Conservation (phyloP, 1,140 invertebrate species). For the Zaprionus tsacasi region DNA sequence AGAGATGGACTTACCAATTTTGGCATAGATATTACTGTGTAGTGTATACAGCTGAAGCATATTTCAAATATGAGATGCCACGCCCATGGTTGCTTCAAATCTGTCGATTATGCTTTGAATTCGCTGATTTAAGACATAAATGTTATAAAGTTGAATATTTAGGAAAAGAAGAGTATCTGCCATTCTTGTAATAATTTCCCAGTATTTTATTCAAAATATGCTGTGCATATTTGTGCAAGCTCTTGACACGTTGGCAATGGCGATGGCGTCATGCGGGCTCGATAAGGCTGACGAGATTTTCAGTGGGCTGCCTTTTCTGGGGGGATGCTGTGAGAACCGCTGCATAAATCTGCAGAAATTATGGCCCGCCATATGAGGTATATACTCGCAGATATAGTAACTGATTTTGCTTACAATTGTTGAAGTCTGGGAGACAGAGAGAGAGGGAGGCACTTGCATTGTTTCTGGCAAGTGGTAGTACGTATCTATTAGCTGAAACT, state of each 20-base stretch:
- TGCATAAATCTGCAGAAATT: conserved; percentile 61
- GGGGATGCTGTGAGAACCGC: conserved; percentile 36
- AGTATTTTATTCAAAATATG: conserved; percentile 53
- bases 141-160: background rate
- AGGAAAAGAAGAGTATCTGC: background rate
- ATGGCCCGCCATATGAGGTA: conserved; percentile 34
- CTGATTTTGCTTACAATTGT: conserved; percentile 49
- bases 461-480: background rate
- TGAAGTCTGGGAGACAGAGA: conserved; percentile 14
- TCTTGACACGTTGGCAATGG: conserved; percentile 6
- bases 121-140: background rate
- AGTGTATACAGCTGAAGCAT: background rate
- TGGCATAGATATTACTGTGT: background rate
- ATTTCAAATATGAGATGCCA: background rate
- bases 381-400: background rate
- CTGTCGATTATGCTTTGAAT: no score
- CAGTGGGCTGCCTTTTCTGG: conserved; percentile 33
- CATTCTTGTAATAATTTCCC: background rate
- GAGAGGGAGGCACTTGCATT: conserved; percentile 22
- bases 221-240: conserved; percentile 70
- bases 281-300: conserved; percentile 53
- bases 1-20: background rate
- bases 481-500: conserved; percentile 60
- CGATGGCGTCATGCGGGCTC: conserved; percentile 66
- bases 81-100: background rate